phyloP scores from a whole-genome alignment of 2,888 invertebrate species.

The Andrena camellia region DNA sequence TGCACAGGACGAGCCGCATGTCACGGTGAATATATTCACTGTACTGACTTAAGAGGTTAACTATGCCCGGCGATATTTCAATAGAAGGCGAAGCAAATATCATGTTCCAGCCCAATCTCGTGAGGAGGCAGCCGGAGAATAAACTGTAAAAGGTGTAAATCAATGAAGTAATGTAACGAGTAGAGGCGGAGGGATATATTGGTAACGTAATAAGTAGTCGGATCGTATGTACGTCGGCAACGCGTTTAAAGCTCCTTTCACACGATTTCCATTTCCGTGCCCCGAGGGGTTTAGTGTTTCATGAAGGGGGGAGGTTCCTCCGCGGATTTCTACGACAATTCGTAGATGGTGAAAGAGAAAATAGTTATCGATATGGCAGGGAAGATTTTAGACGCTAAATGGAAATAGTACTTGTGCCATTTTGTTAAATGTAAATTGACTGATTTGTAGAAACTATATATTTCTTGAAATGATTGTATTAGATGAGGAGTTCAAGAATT shows the following conservation, averaged over 20 bases:
- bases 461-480: too few species aligned
- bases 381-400: too few species aligned
- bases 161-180: slow-evolving; percentile 63
- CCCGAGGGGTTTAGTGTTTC: not conserved
- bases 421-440: too few species aligned
- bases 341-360: not conserved
- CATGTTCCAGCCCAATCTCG: slow-evolving; percentile 62
- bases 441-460: too few species aligned
- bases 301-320: not conserved
- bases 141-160: slow-evolving; percentile 64
- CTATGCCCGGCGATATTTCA: slow-evolving; percentile 63
- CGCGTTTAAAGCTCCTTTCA: slow-evolving; percentile 29
- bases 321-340: not conserved
- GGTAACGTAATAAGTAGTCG: slow-evolving; percentile 66
- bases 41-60: slow-evolving; percentile 64
- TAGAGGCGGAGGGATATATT: slow-evolving; percentile 52
- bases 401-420: too few species aligned
- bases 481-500: too few species aligned
- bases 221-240: slow-evolving; percentile 56
- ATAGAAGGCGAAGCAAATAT: slow-evolving; percentile 61
- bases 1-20: slow-evolving; percentile 55
- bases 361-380: not conserved
- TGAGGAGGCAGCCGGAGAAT: slow-evolving; percentile 42
- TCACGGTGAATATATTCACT: slow-evolving; percentile 62
- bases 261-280: slow-evolving; percentile 9